Conservation (phyloP, 1,140 invertebrate species). For the Saccostrea glomerata region DNA sequence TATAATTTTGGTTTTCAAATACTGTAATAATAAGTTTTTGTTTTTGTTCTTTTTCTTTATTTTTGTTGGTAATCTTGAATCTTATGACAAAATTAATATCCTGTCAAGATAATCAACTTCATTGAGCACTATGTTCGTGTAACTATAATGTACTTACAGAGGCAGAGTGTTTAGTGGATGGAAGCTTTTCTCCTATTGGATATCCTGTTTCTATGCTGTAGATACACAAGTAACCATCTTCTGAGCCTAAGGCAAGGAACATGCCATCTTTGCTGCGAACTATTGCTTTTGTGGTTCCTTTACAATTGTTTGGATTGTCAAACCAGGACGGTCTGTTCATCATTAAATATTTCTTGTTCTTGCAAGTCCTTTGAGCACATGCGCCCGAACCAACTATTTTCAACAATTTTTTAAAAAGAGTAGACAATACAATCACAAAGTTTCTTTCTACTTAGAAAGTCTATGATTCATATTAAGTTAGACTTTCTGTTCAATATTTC, state of each 20-base stretch:
- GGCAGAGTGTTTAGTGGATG: conserved; percentile 65
- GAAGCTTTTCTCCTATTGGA: conserved; percentile 62
- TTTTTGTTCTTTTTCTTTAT: too few relatives aligned
- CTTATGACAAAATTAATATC: too few relatives aligned
- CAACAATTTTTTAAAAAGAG: too few relatives aligned
- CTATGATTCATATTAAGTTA: too few relatives aligned
- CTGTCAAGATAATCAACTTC: too few relatives aligned
- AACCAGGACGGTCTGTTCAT: conserved; percentile 67
- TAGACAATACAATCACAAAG: too few relatives aligned
- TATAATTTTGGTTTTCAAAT: too few relatives aligned
- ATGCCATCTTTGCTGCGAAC: conserved; percentile 51
- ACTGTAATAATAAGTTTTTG: too few relatives aligned
- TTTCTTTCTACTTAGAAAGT: too few relatives aligned
- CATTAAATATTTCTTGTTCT: conserved; percentile 62
- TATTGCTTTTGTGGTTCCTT: conserved; percentile 58
- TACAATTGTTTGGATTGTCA: conserved; percentile 43
- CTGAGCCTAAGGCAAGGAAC: conserved; percentile 65
- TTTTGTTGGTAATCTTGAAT: too few relatives aligned
- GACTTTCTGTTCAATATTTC: too few relatives aligned
- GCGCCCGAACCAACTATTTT: conserved; percentile 49
- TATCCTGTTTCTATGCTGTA: conserved; percentile 64
- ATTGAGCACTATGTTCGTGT: too few relatives aligned
- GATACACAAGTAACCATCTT: conserved; percentile 71
- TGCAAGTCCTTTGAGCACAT: conserved; percentile 67
- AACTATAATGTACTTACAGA: conserved; percentile 56